These are phyloP conservation scores for Poecile atricapillus DNA, from an alignment of 2,113 vertebrate genomes.

Conservation along the genomic window DNA sequence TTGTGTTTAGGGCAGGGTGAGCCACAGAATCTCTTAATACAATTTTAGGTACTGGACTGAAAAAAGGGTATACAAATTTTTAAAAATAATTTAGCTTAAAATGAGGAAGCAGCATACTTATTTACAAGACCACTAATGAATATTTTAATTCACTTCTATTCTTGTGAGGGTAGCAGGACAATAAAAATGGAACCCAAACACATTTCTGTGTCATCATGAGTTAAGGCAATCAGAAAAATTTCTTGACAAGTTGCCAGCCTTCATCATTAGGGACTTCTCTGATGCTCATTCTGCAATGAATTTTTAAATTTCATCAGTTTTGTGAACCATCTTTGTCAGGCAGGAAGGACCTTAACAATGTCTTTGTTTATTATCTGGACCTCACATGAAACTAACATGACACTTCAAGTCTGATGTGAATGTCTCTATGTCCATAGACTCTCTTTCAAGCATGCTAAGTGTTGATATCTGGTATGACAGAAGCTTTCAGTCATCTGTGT, in stretches of 20 bases:
- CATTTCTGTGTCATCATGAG: not conserved
- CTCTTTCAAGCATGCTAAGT: not conserved
- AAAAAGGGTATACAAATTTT: not conserved
- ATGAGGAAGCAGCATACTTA: not conserved
- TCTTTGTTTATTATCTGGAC: not conserved
- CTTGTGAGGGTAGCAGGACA: not conserved
- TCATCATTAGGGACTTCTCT: not conserved
- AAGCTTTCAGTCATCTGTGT: not conserved
- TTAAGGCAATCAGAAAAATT: not conserved
- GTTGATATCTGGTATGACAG: not conserved
- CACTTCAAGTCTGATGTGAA: not conserved
- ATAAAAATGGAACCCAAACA: not conserved
- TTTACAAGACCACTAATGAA: not conserved
- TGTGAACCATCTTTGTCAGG: not conserved
- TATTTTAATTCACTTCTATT: not conserved
- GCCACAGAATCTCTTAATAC: not conserved
- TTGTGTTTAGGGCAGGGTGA: not conserved
- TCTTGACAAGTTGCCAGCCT: slow-evolving; percentile 9
- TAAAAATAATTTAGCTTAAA: not conserved
- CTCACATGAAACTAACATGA: not conserved
- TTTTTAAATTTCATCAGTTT: not conserved
- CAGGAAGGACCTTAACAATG: not conserved
- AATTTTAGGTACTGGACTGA: not conserved
- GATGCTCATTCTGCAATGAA: not conserved
- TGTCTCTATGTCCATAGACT: not conserved